Conservation (phyloP, 2,797 vertebrate species). For the Poecile montanus region DNA sequence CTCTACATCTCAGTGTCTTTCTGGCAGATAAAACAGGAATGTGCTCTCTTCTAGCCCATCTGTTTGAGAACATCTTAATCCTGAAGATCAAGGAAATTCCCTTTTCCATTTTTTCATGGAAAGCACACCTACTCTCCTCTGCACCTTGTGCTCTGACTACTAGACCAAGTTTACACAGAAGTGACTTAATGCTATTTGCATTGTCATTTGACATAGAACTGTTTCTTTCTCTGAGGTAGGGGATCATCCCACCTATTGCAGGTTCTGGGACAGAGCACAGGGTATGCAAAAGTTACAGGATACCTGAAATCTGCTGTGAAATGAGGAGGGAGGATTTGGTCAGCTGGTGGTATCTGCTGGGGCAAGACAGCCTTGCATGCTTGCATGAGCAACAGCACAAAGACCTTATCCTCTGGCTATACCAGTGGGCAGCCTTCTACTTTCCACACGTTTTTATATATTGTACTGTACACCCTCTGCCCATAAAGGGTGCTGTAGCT, state of each 20-base stretch:
- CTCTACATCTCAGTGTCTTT: background rate
- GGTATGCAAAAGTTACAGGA: background rate
- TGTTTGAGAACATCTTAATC: background rate
- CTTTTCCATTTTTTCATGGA: background rate
- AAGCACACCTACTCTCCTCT: background rate
- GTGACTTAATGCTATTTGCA: background rate
- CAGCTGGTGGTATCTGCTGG: background rate
- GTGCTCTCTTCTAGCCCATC: background rate
- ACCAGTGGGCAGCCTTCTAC: background rate
- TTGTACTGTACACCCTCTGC: background rate
- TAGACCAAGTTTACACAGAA: background rate
- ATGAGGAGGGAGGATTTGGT: background rate
- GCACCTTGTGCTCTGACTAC: background rate
- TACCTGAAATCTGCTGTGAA: background rate
- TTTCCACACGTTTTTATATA: fast-evolving
- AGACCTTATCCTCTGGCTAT: background rate
- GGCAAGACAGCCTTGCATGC: background rate
- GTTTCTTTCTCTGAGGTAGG: background rate
- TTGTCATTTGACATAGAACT: background rate
- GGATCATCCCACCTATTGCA: background rate
- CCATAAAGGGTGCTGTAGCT: background rate
- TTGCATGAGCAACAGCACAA: background rate
- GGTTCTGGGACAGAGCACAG: background rate
- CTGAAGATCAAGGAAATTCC: background rate
- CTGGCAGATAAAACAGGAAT: background rate